Percentiles rank a stretch among this genome's conserved stretches.
phyloP scores from a whole-genome alignment of 2,797 vertebrate species.

The Columba guinea region DNA sequence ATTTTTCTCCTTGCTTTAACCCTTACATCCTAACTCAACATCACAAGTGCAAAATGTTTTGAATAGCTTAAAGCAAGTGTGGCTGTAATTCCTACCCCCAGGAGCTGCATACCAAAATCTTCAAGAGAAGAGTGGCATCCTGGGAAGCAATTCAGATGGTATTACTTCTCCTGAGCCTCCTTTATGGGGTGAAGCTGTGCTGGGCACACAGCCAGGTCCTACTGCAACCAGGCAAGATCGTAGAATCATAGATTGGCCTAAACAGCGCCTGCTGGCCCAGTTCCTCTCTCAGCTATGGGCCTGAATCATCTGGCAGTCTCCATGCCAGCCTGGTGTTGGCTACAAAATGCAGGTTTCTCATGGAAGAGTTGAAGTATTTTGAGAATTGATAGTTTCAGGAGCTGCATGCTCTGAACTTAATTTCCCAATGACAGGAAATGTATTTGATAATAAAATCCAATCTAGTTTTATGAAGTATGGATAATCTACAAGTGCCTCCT shows the following conservation, averaged over 20 bases:
- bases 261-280: background rate
- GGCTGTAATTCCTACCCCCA: background rate
- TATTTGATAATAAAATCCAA: background rate
- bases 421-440: background rate
- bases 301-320: background rate
- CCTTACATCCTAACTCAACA: fast-evolving
- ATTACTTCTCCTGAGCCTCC: background rate
- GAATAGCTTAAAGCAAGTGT: background rate
- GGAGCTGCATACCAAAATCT: background rate
- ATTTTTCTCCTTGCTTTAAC: background rate
- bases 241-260: background rate
- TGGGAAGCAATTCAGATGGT: background rate
- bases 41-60: constrained; percentile 2
- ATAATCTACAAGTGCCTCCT: background rate
- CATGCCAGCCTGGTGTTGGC: background rate
- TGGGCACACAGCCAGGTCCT: background rate
- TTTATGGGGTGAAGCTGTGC: background rate
- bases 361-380: background rate
- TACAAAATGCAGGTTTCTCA: background rate
- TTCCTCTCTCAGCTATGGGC: background rate
- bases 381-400: background rate
- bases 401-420: background rate
- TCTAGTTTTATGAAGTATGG: background rate
- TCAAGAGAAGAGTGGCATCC: background rate
- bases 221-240: background rate